Evolutionary conservation across 2,888 invertebrate genomes (phyloP).

Genomic region (Epirrhoe tristata): DNA sequence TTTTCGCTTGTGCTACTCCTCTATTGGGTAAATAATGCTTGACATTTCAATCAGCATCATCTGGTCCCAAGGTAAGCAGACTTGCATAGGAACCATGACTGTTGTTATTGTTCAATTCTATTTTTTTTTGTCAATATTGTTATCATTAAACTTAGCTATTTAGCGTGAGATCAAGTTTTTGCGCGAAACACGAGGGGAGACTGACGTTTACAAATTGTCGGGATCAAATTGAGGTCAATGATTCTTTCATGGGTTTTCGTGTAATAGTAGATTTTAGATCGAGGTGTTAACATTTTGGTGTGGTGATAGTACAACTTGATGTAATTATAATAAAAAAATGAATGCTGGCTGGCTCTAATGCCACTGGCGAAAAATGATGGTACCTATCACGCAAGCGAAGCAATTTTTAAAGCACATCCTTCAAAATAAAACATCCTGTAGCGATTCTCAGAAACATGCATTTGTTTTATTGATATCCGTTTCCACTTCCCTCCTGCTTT

Average conservation of each 20-base stretch:
- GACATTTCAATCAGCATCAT: too few species aligned
- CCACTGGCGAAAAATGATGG: too few species aligned
- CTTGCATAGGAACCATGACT: too few species aligned
- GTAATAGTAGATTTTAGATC: slow-evolving; percentile 20
- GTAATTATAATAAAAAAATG: too few species aligned
- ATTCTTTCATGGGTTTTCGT: slow-evolving; percentile 8
- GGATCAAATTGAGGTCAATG: slow-evolving; percentile 22
- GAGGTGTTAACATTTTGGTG: not conserved
- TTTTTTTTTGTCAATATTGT: too few species aligned
- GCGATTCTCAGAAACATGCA: not conserved
- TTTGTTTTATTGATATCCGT: slow-evolving; percentile 8
- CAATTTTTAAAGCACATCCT: not conserved
- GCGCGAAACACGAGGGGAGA: slow-evolving; percentile 10
- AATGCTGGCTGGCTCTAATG: too few species aligned
- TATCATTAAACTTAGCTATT: not conserved
- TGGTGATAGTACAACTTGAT: too few species aligned
- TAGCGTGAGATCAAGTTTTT: slow-evolving; percentile 17
- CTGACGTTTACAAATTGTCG: slow-evolving; percentile 27
- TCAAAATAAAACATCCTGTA: not conserved
- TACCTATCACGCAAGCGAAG: too few species aligned
- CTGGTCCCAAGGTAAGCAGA: too few species aligned
- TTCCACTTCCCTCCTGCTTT: slow-evolving; percentile 31
- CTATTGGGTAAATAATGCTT: too few species aligned
- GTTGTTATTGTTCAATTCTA: too few species aligned
- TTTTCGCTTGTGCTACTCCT: too few species aligned